Conservation (phyloP, 2,888 invertebrate species). For the Gisinianus flammeolus region DNA sequence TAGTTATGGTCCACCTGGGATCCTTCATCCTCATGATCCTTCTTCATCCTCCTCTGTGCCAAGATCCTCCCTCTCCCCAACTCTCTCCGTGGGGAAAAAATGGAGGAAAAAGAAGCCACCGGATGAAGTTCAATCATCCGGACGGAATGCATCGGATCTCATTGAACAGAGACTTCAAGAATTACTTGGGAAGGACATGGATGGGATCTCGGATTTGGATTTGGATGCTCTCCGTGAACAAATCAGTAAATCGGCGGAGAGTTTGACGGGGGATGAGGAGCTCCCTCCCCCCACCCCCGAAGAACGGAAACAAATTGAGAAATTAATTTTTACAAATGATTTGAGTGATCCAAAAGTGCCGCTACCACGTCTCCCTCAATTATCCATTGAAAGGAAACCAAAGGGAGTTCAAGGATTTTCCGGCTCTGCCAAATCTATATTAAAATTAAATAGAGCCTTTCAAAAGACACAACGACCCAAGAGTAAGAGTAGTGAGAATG, state of each 20-base stretch:
- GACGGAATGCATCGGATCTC: slow-evolving; percentile 41
- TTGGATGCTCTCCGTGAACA: slow-evolving; percentile 30
- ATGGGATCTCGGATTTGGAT: slow-evolving; percentile 33
- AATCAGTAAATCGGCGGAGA: slow-evolving; percentile 30
- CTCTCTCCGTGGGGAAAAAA: slow-evolving; percentile 28
- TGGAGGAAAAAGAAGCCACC: slow-evolving; percentile 36
- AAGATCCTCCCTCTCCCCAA: slow-evolving; percentile 34
- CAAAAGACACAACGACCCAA: slow-evolving; percentile 15
- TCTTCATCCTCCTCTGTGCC: slow-evolving; percentile 7
- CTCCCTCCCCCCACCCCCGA: slow-evolving; percentile 31
- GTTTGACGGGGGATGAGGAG: not conserved
- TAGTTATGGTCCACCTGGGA: slow-evolving; percentile 54
- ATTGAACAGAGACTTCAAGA: slow-evolving; percentile 55
- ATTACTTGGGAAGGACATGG: slow-evolving; percentile 48
- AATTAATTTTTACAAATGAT: slow-evolving; percentile 31
- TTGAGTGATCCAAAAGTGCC: slow-evolving; percentile 39
- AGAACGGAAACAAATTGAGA: slow-evolving; percentile 31
- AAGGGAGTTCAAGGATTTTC: slow-evolving; percentile 34
- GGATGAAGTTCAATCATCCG: not conserved
- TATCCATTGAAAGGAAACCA: slow-evolving; percentile 26
- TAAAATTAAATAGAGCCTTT: slow-evolving; percentile 17
- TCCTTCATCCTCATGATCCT: slow-evolving; percentile 41
- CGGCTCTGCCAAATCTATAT: slow-evolving; percentile 37
- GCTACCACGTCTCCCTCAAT: slow-evolving; percentile 32
- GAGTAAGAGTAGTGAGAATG: slow-evolving; percentile 42